phyloP scores from a whole-genome alignment of 2,113 vertebrate genomes.

The Galeopterus variegatus region DNA sequence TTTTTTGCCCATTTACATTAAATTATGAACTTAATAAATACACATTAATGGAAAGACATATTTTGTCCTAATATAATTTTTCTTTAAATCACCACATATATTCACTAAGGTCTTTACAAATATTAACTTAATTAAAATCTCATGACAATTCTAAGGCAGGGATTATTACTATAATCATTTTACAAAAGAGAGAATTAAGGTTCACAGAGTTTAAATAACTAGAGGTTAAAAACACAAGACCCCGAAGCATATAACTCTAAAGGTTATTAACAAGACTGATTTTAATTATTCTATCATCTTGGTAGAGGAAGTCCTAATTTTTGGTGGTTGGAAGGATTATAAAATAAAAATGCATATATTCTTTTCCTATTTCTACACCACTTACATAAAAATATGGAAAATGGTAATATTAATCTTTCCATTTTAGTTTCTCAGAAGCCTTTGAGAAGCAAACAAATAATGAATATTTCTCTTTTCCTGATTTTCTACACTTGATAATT shows the following conservation, averaged over 20 bases:
- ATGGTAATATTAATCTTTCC: neutral
- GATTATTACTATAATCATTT: conserved; percentile 41
- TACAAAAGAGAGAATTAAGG: conserved; percentile 27
- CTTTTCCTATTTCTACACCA: neutral
- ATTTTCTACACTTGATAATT: conserved; percentile 51
- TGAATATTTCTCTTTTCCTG: neutral
- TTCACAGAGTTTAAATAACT: conserved; percentile 1
- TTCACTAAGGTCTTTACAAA: neutral
- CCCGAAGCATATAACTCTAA: neutral
- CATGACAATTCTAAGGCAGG: neutral
- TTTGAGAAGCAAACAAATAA: conserved; percentile 41
- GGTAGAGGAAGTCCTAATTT: neutral
- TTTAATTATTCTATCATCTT: conserved; percentile 7
- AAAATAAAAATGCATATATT: neutral
- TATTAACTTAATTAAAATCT: neutral
- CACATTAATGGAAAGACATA: neutral
- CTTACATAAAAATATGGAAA: conserved; percentile 52
- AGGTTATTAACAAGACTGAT: neutral
- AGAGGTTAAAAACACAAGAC: neutral
- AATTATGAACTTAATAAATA: conserved; percentile 54
- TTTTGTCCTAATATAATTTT: neutral
- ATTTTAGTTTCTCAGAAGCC: conserved; percentile 38
- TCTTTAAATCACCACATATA: neutral
- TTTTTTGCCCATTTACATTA: conserved; percentile 22
- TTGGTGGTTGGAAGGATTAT: neutral